phyloP scores from a whole-genome alignment of 2,888 invertebrate species.

The Exocentrus adspersus region DNA sequence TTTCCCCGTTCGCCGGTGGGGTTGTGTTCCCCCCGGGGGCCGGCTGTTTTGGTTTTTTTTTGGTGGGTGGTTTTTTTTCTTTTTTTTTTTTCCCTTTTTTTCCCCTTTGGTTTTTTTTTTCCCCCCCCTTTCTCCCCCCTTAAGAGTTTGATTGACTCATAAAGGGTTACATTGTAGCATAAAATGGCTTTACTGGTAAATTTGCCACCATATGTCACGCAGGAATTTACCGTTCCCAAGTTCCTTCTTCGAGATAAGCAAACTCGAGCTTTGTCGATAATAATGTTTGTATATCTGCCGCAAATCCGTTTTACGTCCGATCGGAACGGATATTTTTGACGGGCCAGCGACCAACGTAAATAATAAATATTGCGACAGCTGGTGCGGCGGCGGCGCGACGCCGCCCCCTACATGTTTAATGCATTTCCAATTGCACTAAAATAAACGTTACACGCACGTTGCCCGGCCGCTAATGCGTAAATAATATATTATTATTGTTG shows the following conservation, averaged over 20 bases:
- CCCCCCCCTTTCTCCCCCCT: no score
- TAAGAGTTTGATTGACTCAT: background rate
- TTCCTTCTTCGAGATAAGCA: no score
- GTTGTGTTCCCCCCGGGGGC: no score
- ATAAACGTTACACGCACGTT: slow-evolving; percentile 5
- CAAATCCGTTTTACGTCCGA: background rate
- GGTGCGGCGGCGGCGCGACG: background rate
- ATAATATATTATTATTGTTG: slow-evolving; percentile 14
- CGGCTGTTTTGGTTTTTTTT: no score
- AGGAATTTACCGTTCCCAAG: background rate
- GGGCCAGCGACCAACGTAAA: background rate
- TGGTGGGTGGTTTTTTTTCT: no score
- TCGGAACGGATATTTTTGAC: background rate
- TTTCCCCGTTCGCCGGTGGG: no score
- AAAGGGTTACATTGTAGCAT: background rate
- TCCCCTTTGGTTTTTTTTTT: no score
- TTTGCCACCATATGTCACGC: background rate
- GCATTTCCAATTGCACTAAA: slow-evolving; percentile 10
- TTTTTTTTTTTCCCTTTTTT: no score
- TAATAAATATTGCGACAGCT: slow-evolving; percentile 3
- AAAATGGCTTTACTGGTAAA: background rate
- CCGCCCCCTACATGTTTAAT: background rate
- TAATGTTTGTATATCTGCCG: background rate
- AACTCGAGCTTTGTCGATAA: no score
- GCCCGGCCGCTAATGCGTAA: slow-evolving; percentile 8